A percentile compares a stretch with the other conserved stretches of the same genome.
These are phyloP conservation scores for Callyntrura sp. DNA, from an alignment of 2,888 invertebrate genomes.

Conservation along the genomic window DNA sequence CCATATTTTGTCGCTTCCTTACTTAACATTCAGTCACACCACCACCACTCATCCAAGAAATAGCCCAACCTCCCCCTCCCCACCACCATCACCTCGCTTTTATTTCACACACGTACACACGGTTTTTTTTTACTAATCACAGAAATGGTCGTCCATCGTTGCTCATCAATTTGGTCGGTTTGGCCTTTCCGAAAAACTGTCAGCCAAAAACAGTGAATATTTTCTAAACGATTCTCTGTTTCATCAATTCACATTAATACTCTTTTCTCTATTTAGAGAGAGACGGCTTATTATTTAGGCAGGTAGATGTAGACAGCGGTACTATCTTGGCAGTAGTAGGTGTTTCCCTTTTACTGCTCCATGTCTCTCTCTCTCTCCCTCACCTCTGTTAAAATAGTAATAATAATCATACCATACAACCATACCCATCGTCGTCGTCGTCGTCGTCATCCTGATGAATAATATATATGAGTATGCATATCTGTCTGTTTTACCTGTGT, in stretches of 20 bases:
- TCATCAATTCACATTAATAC: slow-evolving; percentile 17
- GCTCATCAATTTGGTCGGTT: background rate
- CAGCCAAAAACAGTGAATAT: background rate
- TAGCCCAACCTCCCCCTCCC: background rate
- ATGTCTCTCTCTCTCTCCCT: background rate
- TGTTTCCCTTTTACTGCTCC: too few relatives aligned
- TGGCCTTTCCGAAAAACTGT: background rate
- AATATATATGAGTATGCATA: slow-evolving; percentile 30
- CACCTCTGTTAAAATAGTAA: slow-evolving; percentile 28
- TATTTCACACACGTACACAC: background rate
- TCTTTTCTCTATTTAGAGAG: background rate
- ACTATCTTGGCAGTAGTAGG: too few relatives aligned
- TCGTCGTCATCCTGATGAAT: background rate
- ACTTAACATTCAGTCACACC: background rate
- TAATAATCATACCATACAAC: slow-evolving; percentile 3
- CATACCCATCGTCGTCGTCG: background rate
- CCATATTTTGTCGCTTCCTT: slow-evolving; percentile 39
- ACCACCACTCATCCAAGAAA: background rate
- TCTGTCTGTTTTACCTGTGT: slow-evolving; percentile 74
- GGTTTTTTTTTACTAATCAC: slow-evolving; percentile 39
- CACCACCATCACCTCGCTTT: background rate
- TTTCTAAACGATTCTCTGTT: slow-evolving; percentile 2
- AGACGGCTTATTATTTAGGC: background rate
- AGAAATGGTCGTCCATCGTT: background rate
- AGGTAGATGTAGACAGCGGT: background rate